These are phyloP conservation scores for Linepithema humile DNA, from an alignment of 1,140 invertebrate species.

Conservation along the genomic window DNA sequence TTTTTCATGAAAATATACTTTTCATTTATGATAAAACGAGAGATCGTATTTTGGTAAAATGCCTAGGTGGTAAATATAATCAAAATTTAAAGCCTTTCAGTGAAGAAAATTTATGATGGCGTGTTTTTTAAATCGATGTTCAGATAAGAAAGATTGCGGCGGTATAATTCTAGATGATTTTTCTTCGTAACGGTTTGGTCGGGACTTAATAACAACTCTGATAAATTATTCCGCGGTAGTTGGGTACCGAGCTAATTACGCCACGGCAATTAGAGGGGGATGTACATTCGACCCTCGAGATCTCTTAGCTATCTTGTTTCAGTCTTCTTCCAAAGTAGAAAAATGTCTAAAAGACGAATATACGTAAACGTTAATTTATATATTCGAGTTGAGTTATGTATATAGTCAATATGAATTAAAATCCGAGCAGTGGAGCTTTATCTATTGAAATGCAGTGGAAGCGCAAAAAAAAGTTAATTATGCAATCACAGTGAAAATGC, in stretches of 20 bases:
- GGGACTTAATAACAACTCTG: constrained; percentile 64
- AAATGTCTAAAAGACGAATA: neutral
- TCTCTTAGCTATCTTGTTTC: constrained; percentile 62
- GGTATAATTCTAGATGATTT: constrained; percentile 37
- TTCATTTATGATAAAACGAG: neutral
- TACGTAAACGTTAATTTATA: neutral
- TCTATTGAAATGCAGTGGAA: neutral
- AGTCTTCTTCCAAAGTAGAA: neutral
- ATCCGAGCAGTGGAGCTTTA: neutral
- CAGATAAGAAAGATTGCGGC: constrained; percentile 49
- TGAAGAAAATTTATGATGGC: constrained; percentile 38
- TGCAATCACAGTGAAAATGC: neutral
- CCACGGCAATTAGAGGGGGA: constrained; percentile 66
- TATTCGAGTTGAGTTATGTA: neutral
- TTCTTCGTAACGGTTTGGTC: constrained; percentile 51
- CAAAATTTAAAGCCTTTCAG: constrained; percentile 29
- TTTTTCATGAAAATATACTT: neutral
- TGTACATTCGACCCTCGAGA: constrained; percentile 72
- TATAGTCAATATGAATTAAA: neutral
- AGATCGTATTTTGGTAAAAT: constrained; percentile 3
- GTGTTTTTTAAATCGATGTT: constrained; percentile 48
- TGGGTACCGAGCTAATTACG: constrained; percentile 63
- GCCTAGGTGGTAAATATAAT: constrained; percentile 17
- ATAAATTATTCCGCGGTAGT: constrained; percentile 67
- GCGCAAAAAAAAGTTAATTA: neutral